A percentile compares a stretch with the other conserved stretches of the same genome.
Evolutionary conservation across 2,113 vertebrate species (phyloP).

Genomic region (Anguilla japonica): DNA sequence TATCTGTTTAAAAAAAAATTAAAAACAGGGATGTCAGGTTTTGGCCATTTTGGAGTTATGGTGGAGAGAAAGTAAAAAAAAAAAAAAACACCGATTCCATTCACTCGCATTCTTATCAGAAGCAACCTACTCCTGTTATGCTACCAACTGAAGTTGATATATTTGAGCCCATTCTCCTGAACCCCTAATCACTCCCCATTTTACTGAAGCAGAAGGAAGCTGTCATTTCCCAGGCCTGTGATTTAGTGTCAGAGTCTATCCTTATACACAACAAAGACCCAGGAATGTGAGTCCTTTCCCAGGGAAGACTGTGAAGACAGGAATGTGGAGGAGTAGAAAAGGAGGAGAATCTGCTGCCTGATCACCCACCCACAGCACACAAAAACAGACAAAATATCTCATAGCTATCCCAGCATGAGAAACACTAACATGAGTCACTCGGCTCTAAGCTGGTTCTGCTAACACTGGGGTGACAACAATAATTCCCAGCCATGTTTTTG

Average conservation of each 20-base stretch:
- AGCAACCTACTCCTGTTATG: not conserved
- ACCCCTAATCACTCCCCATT: not conserved
- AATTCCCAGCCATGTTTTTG: not conserved
- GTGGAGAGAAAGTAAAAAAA: too few species aligned
- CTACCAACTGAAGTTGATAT: not conserved
- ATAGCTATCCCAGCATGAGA: not conserved
- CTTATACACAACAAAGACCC: not conserved
- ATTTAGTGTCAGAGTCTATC: not conserved
- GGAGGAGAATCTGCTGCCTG: not conserved
- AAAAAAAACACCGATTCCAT: too few species aligned
- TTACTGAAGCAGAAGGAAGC: not conserved
- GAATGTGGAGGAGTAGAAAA: constrained; percentile 4
- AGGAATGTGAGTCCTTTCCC: not conserved
- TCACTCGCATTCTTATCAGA: too few species aligned
- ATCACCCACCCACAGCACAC: not conserved
- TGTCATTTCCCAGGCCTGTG: not conserved
- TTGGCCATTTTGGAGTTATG: too few species aligned
- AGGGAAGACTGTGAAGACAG: not conserved
- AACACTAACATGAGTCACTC: not conserved
- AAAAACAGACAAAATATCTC: constrained; percentile 3
- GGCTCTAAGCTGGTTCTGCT: not conserved
- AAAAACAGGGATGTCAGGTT: not conserved
- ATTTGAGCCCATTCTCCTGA: not conserved
- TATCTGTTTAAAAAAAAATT: not conserved
- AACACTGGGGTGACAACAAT: not conserved